Evolutionary conservation across 2,113 vertebrate species (phyloP).

Genomic region (Phylloscopus whistleri): DNA sequence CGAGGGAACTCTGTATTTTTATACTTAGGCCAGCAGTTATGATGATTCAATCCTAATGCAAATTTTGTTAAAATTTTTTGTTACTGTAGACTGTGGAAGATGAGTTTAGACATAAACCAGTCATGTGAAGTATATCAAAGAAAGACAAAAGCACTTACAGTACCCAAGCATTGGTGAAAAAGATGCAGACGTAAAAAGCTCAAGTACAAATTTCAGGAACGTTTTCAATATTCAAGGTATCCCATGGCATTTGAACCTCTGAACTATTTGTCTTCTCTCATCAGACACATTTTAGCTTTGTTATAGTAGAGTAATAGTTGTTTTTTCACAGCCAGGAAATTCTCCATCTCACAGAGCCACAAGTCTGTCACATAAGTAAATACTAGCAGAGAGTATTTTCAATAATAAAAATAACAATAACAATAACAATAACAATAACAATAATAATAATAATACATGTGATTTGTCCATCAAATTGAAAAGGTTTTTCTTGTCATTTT

Average conservation of each 20-base stretch:
- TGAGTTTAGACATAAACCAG: background rate
- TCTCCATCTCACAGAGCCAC: background rate
- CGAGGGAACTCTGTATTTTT: background rate
- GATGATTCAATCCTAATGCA: background rate
- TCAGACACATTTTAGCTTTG: background rate
- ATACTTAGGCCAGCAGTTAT: background rate
- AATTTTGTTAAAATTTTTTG: background rate
- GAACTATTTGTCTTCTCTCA: background rate
- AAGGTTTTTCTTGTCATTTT: background rate
- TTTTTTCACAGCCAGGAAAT: background rate
- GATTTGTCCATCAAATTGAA: background rate
- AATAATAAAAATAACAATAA: background rate
- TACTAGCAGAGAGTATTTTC: background rate
- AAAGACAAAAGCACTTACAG: background rate
- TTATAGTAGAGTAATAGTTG: background rate
- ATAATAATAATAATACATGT: background rate
- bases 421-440: background rate
- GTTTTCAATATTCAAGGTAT: background rate
- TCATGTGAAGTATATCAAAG: background rate
- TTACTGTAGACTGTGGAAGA: background rate
- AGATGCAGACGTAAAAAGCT: background rate
- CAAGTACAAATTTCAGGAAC: background rate
- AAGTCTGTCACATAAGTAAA: background rate
- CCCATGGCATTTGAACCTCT: background rate
- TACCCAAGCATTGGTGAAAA: background rate